Evolutionary conservation across 2,113 vertebrate species (phyloP), one percentile per base, ranked within the genome.

Genomic region (Pluvianellus socialis): DNA sequence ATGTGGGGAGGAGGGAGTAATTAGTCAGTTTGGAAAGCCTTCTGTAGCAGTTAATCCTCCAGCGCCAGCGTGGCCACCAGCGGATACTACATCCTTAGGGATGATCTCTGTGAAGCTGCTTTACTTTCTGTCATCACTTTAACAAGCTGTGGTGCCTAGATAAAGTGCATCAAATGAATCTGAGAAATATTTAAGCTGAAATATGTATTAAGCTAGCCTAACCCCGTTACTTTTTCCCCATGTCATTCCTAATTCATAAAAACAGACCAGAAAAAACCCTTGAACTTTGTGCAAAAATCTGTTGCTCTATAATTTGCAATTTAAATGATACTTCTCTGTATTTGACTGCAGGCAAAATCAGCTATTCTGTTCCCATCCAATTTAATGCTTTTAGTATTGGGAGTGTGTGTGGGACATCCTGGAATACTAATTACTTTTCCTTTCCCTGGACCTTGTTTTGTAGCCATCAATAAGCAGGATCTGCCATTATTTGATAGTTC

Each of bases 301-400:
- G 95, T 92, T 97, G 97, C 95, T 96, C 81, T 94, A 1, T 92
- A 90, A 96, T 97, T 96, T 96, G 92, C 95, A 93, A 96, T 96
- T 97, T 87, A 96, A 95, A 96, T 95, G 28, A 55, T 90, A 22
- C 50, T 95, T 94, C 82, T 56, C 79, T 4, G 15, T 79, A 47
- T 95, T 97, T 96, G 86, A 92, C 95, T 97, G 87, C 81, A 79
- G 94, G 95, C 91, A 91, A 88, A 92, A 91, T 88, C 80, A 91
- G 61, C 87, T 91, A 38, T 95, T 94, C 91, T 92, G 5, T 90
- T 97, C 93, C 84, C 91, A 85, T 95, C 84, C 79, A 86, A 71
- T 95, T 92, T 96, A 94, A 79, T 91, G 92, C 92, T 94, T 96
- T 90, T 95, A 90, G 77, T 85, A 90, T 93, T 62, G 77, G 76